Percentiles rank a stretch among this genome's conserved stretches.
These are phyloP conservation scores for Oikopleura albicans DNA, from an alignment of 23 tunicate genomes.

Conservation along the genomic window DNA sequence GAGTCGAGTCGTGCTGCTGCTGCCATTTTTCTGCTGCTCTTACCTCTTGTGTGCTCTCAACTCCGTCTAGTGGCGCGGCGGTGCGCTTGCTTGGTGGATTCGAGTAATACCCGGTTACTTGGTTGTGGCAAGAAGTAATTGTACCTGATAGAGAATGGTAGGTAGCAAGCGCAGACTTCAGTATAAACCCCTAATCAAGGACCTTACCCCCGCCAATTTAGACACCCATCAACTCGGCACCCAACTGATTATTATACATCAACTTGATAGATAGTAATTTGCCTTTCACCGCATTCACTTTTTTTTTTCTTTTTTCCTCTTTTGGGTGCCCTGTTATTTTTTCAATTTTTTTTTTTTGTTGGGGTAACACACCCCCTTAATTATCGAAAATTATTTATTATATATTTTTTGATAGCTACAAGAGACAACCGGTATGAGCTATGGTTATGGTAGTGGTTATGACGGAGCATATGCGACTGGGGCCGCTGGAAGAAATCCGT, in stretches of 20 bases:
- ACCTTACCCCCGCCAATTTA: not conserved
- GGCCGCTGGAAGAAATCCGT: not conserved
- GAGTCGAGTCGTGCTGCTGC: not conserved
- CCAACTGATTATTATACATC: not conserved
- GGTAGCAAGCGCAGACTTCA: not conserved
- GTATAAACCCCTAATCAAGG: slow-evolving; percentile 10
- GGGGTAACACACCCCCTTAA: not conserved
- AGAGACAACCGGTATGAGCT: slow-evolving; percentile 8
- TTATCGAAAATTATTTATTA: not conserved
- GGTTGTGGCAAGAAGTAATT: not conserved
- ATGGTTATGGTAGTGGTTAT: not conserved
- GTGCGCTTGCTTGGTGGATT: not conserved
- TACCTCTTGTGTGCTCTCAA: not conserved
- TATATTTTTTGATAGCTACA: not conserved
- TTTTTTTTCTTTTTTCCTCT: no score
- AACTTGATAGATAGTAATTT: not conserved
- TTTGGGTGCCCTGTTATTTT: no score
- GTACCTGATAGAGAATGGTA: slow-evolving; percentile 19
- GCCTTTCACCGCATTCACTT: not conserved
- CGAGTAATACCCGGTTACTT: slow-evolving; percentile 6
- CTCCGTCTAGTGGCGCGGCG: not conserved
- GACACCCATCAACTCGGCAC: not conserved
- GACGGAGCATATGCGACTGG: not conserved
- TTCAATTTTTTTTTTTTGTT: no score
- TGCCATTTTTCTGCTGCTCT: not conserved